phyloP scores from a whole-genome alignment of 2,797 vertebrate genomes.

The Channa striata region DNA sequence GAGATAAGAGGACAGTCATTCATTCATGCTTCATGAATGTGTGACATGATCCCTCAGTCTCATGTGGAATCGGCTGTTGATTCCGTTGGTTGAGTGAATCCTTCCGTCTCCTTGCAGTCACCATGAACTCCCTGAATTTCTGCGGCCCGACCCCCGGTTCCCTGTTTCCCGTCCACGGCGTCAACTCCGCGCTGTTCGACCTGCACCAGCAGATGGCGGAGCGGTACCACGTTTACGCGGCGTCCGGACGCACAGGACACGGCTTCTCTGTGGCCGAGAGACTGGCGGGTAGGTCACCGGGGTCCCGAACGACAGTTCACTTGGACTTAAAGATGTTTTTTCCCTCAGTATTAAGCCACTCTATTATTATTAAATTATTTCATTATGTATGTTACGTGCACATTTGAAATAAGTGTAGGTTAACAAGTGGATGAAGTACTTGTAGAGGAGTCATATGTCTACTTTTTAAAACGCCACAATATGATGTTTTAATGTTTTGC shows the following conservation, averaged over 20 bases:
- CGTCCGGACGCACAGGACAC: constrained; percentile 61
- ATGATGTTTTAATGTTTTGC: no score
- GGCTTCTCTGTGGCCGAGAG: constrained; percentile 82
- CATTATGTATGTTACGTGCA: no score
- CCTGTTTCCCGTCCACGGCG: constrained; percentile 66
- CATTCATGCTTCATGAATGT: not conserved
- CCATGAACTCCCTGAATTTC: constrained; percentile 76
- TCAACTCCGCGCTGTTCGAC: constrained; percentile 74
- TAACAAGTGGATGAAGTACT: no score
- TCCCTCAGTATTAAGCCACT: no score
- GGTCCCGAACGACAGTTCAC: not conserved
- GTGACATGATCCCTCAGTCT: no score
- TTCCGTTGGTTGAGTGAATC: no score
- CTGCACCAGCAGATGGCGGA: constrained; percentile 82
- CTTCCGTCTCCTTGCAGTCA: constrained; percentile 8
- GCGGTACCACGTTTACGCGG: constrained; percentile 71
- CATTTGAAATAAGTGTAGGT: no score
- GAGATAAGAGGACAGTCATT: not conserved
- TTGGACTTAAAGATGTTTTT: no score
- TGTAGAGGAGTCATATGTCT: no score
- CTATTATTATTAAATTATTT: no score
- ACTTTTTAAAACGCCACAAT: no score
- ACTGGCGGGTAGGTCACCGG: constrained; percentile 80
- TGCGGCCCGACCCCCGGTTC: constrained; percentile 57
- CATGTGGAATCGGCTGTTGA: not conserved